phyloP scores from a whole-genome alignment of 1,140 invertebrate species.

The Arctopsyche grandis region DNA sequence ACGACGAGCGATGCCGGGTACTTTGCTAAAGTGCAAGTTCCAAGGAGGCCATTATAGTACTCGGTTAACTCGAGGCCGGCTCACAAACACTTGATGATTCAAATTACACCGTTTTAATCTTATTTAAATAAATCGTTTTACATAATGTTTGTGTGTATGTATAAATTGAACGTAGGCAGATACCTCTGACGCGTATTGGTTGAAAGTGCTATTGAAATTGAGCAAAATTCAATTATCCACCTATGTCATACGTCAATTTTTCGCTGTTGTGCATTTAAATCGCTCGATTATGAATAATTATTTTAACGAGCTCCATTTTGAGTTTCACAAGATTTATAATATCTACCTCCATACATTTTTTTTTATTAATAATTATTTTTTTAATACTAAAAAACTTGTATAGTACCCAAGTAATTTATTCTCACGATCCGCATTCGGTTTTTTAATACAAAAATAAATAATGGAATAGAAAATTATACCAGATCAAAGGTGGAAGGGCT shows the following conservation, averaged over 20 bases:
- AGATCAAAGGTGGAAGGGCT: too few relatives aligned
- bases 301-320: background rate
- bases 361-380: background rate
- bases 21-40: slow-evolving; percentile 33
- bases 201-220: background rate
- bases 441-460: too few relatives aligned
- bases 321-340: background rate
- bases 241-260: background rate
- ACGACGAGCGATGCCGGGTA: slow-evolving; percentile 8
- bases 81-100: slow-evolving; percentile 27
- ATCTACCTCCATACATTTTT: background rate
- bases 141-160: background rate
- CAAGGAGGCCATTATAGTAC: slow-evolving; percentile 35
- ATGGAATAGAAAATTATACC: too few relatives aligned
- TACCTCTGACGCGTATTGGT: background rate
- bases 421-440: too few relatives aligned
- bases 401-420: too few relatives aligned
- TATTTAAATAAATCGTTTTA: slow-evolving; percentile 27
- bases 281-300: background rate
- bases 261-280: background rate
- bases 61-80: background rate
- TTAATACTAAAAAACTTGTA: background rate
- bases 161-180: background rate
- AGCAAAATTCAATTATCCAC: background rate
- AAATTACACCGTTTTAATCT: slow-evolving; percentile 25